Evolutionary conservation across 2,888 invertebrate species (phyloP).

Genomic region (Heterodera filipjevi): DNA sequence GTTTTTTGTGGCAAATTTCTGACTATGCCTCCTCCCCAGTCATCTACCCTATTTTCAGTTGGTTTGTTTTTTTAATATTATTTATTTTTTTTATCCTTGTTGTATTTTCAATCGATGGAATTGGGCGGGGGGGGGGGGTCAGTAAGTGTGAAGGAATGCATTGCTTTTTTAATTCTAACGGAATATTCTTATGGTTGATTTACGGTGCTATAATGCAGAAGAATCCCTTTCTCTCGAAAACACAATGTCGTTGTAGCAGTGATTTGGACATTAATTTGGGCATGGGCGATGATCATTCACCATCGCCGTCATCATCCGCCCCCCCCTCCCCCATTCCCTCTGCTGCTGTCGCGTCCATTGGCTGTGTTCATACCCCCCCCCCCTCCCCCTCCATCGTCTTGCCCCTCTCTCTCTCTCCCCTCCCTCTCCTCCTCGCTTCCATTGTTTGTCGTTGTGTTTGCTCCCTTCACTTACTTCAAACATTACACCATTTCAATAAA

Average conservation of each 20-base stretch:
- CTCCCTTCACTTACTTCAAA: background rate
- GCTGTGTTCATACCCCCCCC: background rate
- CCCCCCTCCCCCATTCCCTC: background rate
- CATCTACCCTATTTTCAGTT: too few relatives aligned
- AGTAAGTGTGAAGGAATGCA: too few relatives aligned
- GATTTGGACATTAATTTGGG: slow-evolving; percentile 3
- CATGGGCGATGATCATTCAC: background rate
- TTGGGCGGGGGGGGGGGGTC: too few relatives aligned
- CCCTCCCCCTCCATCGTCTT: background rate
- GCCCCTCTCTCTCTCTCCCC: background rate
- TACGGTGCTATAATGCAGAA: too few relatives aligned
- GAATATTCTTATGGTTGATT: too few relatives aligned
- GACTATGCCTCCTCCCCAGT: too few relatives aligned
- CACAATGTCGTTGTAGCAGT: background rate
- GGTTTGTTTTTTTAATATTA: too few relatives aligned
- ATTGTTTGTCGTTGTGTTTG: slow-evolving; percentile 12
- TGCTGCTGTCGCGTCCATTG: background rate
- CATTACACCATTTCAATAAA: background rate
- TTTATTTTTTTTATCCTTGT: too few relatives aligned
- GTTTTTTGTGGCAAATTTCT: too few relatives aligned
- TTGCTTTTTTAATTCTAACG: too few relatives aligned
- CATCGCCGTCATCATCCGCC: background rate
- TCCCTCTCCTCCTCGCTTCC: background rate
- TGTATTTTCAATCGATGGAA: too few relatives aligned
- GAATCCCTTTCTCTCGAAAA: too few relatives aligned